Evolutionary conservation across 1,140 invertebrate genomes (phyloP).

Genomic region (Streblospio benedicti): DNA sequence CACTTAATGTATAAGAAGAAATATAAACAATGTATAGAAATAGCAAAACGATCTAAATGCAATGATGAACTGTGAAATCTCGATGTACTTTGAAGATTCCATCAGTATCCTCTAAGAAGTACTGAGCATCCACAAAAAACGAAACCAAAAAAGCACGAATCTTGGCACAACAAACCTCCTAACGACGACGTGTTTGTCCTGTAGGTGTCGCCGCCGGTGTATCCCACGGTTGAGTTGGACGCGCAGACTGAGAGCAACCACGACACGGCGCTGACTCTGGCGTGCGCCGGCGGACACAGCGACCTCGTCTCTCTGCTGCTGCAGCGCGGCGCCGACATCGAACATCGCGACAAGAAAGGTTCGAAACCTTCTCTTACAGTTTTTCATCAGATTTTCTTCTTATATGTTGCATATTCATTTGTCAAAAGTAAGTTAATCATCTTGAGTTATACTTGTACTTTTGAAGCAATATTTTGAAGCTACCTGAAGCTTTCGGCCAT

Average conservation of each 20-base stretch:
- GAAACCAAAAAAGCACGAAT: neutral
- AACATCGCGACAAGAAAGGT: slow-evolving; percentile 94
- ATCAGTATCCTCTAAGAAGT: neutral
- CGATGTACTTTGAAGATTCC: too few species aligned
- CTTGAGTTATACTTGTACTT: too few species aligned
- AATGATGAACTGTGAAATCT: too few species aligned
- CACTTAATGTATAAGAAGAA: too few species aligned
- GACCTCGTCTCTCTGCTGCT: slow-evolving; percentile 87
- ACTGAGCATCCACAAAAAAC: neutral
- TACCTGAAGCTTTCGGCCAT: too few species aligned
- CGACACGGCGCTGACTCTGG: slow-evolving; percentile 93
- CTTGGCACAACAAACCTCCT: neutral
- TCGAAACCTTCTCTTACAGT: neutral
- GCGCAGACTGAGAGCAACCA: slow-evolving; percentile 96
- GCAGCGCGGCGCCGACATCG: slow-evolving; percentile 81
- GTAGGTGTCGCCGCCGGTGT: slow-evolving; percentile 26
- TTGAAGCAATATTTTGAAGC: too few species aligned
- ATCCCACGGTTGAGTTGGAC: slow-evolving; percentile 52
- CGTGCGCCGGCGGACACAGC: slow-evolving; percentile 92
- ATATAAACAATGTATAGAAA: too few species aligned
- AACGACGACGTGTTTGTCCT: neutral
- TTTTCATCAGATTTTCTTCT: too few species aligned
- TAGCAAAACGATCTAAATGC: too few species aligned
- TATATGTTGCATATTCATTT: too few species aligned
- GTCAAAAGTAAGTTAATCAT: neutral